These are phyloP conservation scores for Solenopsis fugax DNA, from an alignment of 1,140 invertebrate genomes.

Conservation along the genomic window DNA sequence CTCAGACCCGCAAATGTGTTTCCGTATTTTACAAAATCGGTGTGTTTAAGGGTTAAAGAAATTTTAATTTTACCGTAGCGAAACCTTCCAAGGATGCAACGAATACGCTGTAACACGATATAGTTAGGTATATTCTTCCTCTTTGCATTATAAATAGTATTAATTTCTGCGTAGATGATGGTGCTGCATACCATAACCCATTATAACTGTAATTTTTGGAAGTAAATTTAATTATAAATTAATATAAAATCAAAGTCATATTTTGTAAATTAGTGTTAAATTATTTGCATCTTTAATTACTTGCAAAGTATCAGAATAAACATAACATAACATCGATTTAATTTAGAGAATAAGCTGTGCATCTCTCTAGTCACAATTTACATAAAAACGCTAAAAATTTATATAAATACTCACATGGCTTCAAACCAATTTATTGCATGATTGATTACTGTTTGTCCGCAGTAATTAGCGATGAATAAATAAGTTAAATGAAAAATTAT, in stretches of 20 bases:
- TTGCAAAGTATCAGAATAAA: not conserved
- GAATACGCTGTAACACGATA: not conserved
- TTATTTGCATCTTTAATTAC: not conserved
- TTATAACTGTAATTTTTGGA: constrained; percentile 31
- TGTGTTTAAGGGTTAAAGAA: too few relatives aligned
- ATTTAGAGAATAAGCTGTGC: not conserved
- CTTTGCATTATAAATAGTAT: constrained; percentile 37
- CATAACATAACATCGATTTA: not conserved
- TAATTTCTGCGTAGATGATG: constrained; percentile 30
- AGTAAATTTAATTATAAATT: not conserved
- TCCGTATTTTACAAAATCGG: too few relatives aligned
- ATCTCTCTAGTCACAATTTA: not conserved
- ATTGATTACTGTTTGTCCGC: constrained; percentile 8
- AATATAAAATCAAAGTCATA: not conserved
- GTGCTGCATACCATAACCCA: constrained; percentile 36
- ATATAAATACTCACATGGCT: constrained; percentile 24
- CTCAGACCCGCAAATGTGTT: too few relatives aligned
- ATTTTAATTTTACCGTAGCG: constrained; percentile 22
- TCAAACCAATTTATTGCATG: not conserved
- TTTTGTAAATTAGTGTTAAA: not conserved
- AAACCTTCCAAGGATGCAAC: constrained; percentile 34
- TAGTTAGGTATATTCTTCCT: not conserved
- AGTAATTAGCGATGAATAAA: constrained; percentile 14
- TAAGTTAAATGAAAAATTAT: not conserved
- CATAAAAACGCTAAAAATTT: not conserved